Conservation (phyloP, 2,888 invertebrate species). For the Norana najaformis region DNA sequence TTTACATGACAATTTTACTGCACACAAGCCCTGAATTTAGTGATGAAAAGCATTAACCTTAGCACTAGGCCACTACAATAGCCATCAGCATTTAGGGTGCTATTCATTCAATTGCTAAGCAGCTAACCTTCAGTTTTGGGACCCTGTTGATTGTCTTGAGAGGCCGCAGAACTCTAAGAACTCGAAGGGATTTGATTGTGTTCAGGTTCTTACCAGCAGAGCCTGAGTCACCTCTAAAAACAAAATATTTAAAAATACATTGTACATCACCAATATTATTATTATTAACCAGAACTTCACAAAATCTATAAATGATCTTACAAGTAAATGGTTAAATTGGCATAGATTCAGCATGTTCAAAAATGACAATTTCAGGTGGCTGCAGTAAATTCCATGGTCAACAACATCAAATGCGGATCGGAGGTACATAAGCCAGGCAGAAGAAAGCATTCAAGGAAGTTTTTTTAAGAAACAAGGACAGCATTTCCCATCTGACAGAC, state of each 20-base stretch:
- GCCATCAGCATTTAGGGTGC: background rate
- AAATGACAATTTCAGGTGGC: too few species aligned
- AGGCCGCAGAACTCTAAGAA: constrained; percentile 96
- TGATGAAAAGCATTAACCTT: background rate
- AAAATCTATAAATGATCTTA: too few species aligned
- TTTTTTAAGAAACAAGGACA: too few species aligned
- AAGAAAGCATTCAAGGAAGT: too few species aligned
- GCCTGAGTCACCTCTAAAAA: constrained; percentile 28
- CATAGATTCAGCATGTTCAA: too few species aligned
- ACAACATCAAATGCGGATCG: too few species aligned
- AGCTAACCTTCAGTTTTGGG: constrained; percentile 80
- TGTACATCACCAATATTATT: too few species aligned
- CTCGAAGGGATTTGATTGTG: constrained; percentile 98
- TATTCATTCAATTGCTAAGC: background rate
- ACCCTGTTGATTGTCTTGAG: constrained; percentile 99
- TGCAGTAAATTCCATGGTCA: too few species aligned
- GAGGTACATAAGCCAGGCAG: too few species aligned
- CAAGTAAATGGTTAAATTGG: too few species aligned
- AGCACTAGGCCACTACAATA: background rate
- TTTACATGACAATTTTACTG: background rate
- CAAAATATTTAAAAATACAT: background rate
- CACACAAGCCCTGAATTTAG: background rate
- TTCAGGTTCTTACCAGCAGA: constrained; percentile 77
- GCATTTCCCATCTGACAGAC: too few species aligned
- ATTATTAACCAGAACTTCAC: too few species aligned